Conservation (phyloP, 1,140 invertebrate species). For the Tribolium madens region DNA sequence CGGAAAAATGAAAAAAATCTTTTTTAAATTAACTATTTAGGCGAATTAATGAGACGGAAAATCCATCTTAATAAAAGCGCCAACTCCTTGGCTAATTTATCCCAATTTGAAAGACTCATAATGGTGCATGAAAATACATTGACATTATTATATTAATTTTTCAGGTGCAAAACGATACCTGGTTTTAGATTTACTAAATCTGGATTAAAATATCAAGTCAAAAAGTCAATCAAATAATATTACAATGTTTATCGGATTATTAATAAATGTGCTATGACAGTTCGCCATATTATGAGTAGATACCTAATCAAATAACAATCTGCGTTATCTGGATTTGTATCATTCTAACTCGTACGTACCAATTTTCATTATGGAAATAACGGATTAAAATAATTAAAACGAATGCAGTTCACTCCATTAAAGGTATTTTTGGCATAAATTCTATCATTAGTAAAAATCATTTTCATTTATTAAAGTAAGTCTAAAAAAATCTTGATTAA, state of each 20-base stretch:
- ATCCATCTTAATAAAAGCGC: slow-evolving; percentile 37
- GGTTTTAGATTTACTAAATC: no score
- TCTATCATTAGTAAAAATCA: neutral
- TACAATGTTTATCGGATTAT: neutral
- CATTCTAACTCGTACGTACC: neutral
- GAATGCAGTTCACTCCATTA: neutral
- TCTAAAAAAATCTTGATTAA: neutral
- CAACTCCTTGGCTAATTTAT: slow-evolving; percentile 13
- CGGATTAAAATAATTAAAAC: neutral
- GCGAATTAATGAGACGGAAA: slow-evolving; percentile 27
- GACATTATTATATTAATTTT: slow-evolving; percentile 1
- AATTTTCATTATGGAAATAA: neutral
- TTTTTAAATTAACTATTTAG: slow-evolving; percentile 31
- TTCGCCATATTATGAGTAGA: neutral
- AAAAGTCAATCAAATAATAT: neutral
- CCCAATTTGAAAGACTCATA: neutral
- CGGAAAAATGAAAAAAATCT: neutral
- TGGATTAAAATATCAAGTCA: neutral
- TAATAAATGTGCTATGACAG: neutral
- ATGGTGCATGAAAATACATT: neutral
- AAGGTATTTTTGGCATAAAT: neutral
- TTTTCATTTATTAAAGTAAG: neutral
- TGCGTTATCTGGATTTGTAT: neutral
- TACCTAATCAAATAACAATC: neutral
- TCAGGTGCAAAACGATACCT: no score